Percentiles rank a stretch among this genome's conserved stretches.
phyloP scores from a whole-genome alignment of 2,113 vertebrate species.

The Prunella himalayana region DNA sequence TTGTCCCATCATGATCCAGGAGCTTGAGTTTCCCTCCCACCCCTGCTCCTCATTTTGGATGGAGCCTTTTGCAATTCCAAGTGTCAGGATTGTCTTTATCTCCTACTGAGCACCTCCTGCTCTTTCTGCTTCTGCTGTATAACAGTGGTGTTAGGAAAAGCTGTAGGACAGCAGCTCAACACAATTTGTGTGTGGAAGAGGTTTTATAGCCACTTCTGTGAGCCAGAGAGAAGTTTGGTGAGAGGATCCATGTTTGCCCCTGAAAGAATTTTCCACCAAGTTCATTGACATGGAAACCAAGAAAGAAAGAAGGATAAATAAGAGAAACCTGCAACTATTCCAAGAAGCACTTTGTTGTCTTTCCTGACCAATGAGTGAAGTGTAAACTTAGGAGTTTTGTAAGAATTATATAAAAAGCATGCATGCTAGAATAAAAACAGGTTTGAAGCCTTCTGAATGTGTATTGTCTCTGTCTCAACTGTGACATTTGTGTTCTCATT shows the following conservation, averaged over 20 bases:
- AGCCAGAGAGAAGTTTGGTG: background rate
- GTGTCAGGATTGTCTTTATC: background rate
- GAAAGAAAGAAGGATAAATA: background rate
- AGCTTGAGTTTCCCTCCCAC: background rate
- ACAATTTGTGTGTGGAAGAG: background rate
- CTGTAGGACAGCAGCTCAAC: background rate
- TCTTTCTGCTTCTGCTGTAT: background rate
- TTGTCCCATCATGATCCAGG: background rate
- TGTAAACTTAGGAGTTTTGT: background rate
- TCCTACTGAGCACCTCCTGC: background rate
- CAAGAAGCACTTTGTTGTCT: background rate
- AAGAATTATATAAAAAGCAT: background rate
- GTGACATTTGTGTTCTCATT: background rate
- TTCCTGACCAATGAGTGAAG: background rate
- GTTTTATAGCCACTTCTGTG: background rate
- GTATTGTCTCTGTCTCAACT: background rate
- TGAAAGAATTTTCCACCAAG: background rate
- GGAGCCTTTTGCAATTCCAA: background rate
- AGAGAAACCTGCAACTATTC: background rate
- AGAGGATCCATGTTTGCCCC: background rate
- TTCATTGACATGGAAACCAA: background rate
- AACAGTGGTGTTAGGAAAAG: rapidly evolving
- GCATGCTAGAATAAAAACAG: background rate
- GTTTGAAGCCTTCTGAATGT: background rate
- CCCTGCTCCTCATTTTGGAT: background rate